Conservation (phyloP, 2,888 invertebrate species). For the Amorpha juglandis region DNA sequence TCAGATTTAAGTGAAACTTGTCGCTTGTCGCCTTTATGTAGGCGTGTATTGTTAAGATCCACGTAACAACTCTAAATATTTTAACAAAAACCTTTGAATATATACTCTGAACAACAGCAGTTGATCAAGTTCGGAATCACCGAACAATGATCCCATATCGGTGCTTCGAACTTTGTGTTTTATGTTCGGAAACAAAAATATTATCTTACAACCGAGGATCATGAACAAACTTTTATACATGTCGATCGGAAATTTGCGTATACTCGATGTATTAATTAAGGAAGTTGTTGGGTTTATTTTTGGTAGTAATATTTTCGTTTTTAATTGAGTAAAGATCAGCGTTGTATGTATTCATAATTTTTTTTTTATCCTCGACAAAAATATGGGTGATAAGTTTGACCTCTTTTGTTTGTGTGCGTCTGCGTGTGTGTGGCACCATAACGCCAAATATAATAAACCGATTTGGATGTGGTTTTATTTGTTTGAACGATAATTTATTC, state of each 20-base stretch:
- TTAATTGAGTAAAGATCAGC: too few species aligned
- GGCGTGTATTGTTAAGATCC: slow-evolving; percentile 60
- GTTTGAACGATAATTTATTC: too few species aligned
- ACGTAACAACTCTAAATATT: slow-evolving; percentile 42
- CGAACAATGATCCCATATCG: slow-evolving; percentile 25
- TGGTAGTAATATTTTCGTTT: not conserved
- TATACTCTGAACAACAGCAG: slow-evolving; percentile 23
- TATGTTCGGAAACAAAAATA: slow-evolving; percentile 18
- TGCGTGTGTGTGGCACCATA: too few species aligned
- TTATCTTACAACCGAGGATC: slow-evolving; percentile 4
- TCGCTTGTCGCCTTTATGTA: slow-evolving; percentile 58
- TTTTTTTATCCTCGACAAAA: too few species aligned
- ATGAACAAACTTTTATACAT: slow-evolving; percentile 15
- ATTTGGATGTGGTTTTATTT: too few species aligned
- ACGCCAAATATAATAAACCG: too few species aligned
- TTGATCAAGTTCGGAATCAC: slow-evolving; percentile 27
- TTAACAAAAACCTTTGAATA: slow-evolving; percentile 31
- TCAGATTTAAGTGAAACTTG: slow-evolving; percentile 71
- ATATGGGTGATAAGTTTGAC: too few species aligned
- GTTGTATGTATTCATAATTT: too few species aligned
- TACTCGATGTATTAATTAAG: not conserved
- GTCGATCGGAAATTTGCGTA: not conserved
- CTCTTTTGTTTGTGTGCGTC: too few species aligned
- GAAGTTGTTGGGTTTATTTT: not conserved
- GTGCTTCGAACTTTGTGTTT: slow-evolving; percentile 16